These are phyloP conservation scores for Andrena trimmerana DNA, from an alignment of 2,888 invertebrate species.

Conservation along the genomic window DNA sequence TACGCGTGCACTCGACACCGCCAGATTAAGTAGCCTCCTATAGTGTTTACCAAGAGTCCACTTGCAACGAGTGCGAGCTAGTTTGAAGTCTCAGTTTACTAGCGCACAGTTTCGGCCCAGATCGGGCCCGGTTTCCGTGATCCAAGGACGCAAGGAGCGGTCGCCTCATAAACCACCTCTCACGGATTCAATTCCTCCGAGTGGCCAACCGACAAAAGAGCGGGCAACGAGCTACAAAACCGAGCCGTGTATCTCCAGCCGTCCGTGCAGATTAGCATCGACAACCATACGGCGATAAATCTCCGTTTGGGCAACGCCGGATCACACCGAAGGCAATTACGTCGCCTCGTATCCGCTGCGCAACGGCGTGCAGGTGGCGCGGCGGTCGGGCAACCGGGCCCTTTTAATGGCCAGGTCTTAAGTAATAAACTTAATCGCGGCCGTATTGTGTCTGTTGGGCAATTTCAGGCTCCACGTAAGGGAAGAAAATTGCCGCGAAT, in stretches of 20 bases:
- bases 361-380: constrained; percentile 64
- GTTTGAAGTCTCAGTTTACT: no score
- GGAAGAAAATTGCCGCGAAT: constrained; percentile 8
- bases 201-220: constrained; percentile 49
- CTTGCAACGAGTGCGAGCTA: no score
- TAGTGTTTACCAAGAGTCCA: no score
- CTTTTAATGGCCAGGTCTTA: constrained; percentile 64
- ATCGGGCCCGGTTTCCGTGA: neutral
- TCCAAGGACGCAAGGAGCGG: neutral
- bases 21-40: no score
- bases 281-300: constrained; percentile 66
- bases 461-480: constrained; percentile 40
- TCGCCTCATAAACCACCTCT: neutral
- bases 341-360: constrained; percentile 58
- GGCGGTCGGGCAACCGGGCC: constrained; percentile 32
- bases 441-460: constrained; percentile 50
- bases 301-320: constrained; percentile 67
- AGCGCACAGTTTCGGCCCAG: no score
- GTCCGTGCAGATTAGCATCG: constrained; percentile 64
- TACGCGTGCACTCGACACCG: no score
- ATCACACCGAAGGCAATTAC: constrained; percentile 74
- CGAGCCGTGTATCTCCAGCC: constrained; percentile 48
- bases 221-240: constrained; percentile 54
- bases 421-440: constrained; percentile 72
- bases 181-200: constrained; percentile 36